These are phyloP conservation scores for Panurus biarmicus DNA, from an alignment of 2,113 vertebrate genomes.

Conservation along the genomic window DNA sequence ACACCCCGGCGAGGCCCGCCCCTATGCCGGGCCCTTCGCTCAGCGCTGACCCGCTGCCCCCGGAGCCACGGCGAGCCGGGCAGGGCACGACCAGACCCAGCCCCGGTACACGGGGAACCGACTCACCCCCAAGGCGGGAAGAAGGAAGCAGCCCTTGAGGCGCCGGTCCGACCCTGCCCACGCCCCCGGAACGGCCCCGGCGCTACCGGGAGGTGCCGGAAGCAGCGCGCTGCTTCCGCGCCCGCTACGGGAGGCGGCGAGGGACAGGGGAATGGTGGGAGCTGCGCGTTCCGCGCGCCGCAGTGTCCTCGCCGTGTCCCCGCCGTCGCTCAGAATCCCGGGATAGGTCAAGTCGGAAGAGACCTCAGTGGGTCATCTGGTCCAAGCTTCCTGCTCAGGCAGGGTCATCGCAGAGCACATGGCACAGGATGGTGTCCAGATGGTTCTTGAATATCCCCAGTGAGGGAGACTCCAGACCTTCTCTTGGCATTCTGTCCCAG, in stretches of 20 bases:
- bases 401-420: background rate
- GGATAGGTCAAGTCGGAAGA: background rate
- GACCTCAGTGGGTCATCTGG: too few species aligned
- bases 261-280: background rate
- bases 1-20: background rate
- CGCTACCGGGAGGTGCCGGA: background rate
- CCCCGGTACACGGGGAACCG: accelerated
- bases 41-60: background rate
- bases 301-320: background rate
- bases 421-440: background rate
- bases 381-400: background rate
- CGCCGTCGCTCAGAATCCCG: too few species aligned
- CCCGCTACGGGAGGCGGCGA: background rate
- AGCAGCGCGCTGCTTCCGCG: background rate
- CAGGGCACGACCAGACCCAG: too few species aligned
- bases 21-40: background rate
- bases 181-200: too few species aligned
- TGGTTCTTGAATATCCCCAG: too few species aligned
- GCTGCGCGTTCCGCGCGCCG: background rate
- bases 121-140: background rate
- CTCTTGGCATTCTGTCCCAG: background rate
- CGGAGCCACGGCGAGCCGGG: background rate
- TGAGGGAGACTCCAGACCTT: accelerated
- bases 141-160: too few species aligned
- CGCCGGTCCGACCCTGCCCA: too few species aligned